These are phyloP conservation scores for Druon quercuslanigerum DNA, from an alignment of 1,140 invertebrate genomes.

Conservation along the genomic window DNA sequence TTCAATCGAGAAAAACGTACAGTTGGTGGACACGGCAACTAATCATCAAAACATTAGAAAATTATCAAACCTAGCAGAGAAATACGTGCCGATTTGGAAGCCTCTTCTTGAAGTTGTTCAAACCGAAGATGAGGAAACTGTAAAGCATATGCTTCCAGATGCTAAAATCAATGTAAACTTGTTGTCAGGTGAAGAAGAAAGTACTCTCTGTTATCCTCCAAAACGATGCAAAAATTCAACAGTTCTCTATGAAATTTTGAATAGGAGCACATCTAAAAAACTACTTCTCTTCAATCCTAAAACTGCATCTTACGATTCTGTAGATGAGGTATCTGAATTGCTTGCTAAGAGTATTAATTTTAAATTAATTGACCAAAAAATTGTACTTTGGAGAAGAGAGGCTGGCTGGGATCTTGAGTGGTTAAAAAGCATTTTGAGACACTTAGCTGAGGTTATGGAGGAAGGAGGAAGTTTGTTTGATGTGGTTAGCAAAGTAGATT, in stretches of 20 bases:
- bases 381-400: conserved; percentile 54
- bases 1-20: conserved; percentile 55
- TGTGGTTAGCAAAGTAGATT: conserved; percentile 69
- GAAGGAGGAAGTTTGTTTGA: conserved; percentile 66
- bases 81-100: conserved; percentile 64
- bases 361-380: conserved; percentile 57
- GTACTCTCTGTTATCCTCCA: conserved; percentile 48
- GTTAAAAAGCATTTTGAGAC: conserved; percentile 63
- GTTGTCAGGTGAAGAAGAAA: conserved; percentile 46
- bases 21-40: conserved; percentile 54
- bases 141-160: conserved; percentile 57
- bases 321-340: conserved; percentile 57
- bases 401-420: conserved; percentile 62
- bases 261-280: conserved; percentile 58
- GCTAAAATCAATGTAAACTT: conserved; percentile 66
- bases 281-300: conserved; percentile 62
- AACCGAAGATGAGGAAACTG: conserved; percentile 40
- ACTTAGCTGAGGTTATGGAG: conserved; percentile 58
- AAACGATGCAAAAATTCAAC: conserved; percentile 46
- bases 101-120: conserved; percentile 57
- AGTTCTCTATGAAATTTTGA: conserved; percentile 58
- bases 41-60: conserved; percentile 55
- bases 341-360: conserved; percentile 61
- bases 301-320: conserved; percentile 54
- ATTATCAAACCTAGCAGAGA: conserved; percentile 57